phyloP scores from a whole-genome alignment of 1,140 invertebrate species.

The Drosophila bocki region DNA sequence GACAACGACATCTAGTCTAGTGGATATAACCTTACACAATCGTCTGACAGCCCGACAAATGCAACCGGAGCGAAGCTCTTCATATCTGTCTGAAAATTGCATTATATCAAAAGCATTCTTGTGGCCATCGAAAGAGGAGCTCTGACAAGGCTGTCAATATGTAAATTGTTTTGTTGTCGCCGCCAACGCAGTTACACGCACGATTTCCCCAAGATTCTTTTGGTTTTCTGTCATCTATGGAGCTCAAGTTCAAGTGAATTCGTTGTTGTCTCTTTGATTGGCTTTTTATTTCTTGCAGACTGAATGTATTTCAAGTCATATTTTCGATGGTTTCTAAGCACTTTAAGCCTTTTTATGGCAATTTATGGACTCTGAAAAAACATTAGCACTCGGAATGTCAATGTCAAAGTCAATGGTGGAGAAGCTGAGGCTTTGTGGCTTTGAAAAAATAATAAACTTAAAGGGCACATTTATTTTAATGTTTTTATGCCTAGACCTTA shows the following conservation, averaged over 20 bases:
- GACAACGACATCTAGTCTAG: constrained; percentile 20
- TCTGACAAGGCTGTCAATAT: constrained; percentile 78
- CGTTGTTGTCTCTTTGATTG: constrained; percentile 55
- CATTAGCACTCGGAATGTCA: constrained; percentile 48
- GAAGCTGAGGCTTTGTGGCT: neutral
- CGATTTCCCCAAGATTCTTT: constrained; percentile 57
- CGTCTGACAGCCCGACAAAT: constrained; percentile 72
- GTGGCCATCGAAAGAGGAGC: constrained; percentile 68
- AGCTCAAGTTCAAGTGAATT: constrained; percentile 76
- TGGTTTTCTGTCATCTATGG: constrained; percentile 28
- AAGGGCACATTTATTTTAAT: neutral
- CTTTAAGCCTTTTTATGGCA: constrained; percentile 72
- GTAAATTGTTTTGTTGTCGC: constrained; percentile 64
- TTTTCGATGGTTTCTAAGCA: constrained; percentile 35
- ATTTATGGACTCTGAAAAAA: constrained; percentile 44
- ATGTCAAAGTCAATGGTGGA: constrained; percentile 57
- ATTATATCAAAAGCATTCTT: constrained; percentile 79
- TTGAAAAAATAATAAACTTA: constrained; percentile 14
- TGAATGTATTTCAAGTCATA: constrained; percentile 36
- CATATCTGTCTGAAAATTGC: constrained; percentile 66
- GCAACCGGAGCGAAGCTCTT: constrained; percentile 60
- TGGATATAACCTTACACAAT: constrained; percentile 65
- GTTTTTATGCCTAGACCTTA: neutral
- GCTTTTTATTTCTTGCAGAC: constrained; percentile 39
- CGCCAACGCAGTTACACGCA: constrained; percentile 64